Conservation (phyloP, 2,113 vertebrate species). For the Triplophysa rosa region DNA sequence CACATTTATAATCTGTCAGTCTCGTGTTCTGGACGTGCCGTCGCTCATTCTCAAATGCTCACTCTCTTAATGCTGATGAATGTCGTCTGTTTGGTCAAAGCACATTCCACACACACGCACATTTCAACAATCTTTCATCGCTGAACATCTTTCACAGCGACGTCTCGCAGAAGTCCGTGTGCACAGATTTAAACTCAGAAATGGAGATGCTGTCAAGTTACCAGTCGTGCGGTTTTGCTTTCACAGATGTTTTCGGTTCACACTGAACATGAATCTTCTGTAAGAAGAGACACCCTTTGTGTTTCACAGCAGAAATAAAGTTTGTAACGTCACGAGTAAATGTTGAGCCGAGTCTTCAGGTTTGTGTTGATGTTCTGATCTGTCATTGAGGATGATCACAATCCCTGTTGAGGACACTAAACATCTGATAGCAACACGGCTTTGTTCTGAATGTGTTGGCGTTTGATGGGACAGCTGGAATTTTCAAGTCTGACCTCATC, state of each 20-base stretch:
- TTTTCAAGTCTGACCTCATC: constrained; percentile 17
- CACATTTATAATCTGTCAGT: background rate
- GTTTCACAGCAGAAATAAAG: no score
- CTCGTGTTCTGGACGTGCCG: background rate
- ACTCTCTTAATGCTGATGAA: background rate
- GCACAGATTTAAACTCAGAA: background rate
- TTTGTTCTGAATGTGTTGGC: no score
- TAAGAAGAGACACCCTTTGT: no score
- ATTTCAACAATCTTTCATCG: no score
- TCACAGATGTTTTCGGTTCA: no score
- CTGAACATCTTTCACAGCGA: background rate
- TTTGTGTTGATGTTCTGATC: background rate
- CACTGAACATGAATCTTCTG: no score
- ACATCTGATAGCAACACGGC: no score
- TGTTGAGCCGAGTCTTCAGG: background rate
- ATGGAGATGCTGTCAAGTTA: no score
- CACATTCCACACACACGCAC: background rate
- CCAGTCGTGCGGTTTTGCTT: no score
- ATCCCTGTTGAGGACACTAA: no score
- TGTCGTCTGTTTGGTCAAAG: background rate
- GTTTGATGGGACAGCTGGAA: constrained; percentile 22
- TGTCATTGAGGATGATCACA: background rate
- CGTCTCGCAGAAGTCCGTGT: background rate
- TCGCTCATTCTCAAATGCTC: background rate
- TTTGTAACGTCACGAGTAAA: no score